Base-by-base conservation (phyloP, 2,888 invertebrate species). In the Emesis russula region DNA sequence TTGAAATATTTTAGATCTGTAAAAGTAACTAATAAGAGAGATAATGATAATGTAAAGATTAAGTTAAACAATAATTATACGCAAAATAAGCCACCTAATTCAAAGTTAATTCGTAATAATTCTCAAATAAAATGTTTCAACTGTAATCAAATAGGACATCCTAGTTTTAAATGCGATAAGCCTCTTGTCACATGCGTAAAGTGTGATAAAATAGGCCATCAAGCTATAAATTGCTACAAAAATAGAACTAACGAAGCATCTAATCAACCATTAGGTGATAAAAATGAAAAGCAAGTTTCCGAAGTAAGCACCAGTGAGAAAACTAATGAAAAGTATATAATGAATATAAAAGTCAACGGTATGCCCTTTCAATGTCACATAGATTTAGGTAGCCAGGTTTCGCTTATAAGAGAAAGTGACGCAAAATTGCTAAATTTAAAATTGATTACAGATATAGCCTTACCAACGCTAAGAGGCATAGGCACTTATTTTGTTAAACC, bases 331-430 rank as follows among this genome's bases (percentile, higher is more conserved):
- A 90, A 89, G 75, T 88, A 80, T 81, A 77, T 83, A 81, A 82
- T 89, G 76, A 48, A 85, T 36, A 81, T 92, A 6, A 83, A 58
- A 33, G 63, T 92, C 0, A 86, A 92, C 58, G 44, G 41, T 6
- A 36, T 38, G 76, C 9, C 33, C 5, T 31, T 84, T 1, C 18
- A 25, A 4, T 89, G 93, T 71, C 91, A 94, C 53, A n/a, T 95
- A 3, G 94, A 95, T 66, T 73, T 95, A 36, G 95, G 94, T 0
- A 95, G 95, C 53, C 93, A 95, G 38, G 94, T 93, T 58, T 83
- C 94, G 0, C 71, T 95, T 0, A 94, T 95, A 2, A 90, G 74
- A 25, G 15, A 25, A 6, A 88, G 83, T 18, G 68, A 81, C 7
- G 91, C 88, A 0, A 88, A 76, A 53, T 15, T 48, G 18, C 63